phyloP scores from a whole-genome alignment of 2,113 vertebrate species.

The Benitochromis conjunctus region DNA sequence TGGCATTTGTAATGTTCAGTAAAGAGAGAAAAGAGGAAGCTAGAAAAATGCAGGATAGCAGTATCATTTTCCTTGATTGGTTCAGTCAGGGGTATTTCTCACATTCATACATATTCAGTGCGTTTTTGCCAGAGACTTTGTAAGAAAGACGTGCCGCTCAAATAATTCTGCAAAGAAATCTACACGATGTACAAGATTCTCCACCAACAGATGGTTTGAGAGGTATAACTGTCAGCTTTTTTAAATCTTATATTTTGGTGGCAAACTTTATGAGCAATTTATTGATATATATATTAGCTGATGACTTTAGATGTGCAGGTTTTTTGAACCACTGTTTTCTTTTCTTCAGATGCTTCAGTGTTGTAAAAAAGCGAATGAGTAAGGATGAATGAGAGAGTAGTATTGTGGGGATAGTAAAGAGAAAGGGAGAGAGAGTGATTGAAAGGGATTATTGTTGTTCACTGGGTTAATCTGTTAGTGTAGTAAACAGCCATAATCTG shows the following conservation, averaged over 20 bases:
- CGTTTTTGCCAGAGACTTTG: neutral
- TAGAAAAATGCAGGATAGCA: neutral
- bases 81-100: neutral
- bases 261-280: neutral
- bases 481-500: slow-evolving; percentile 70
- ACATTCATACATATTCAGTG: neutral
- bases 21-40: too few species aligned
- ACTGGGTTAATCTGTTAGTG: slow-evolving; percentile 65
- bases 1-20: neutral
- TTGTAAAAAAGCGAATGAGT: neutral
- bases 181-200: accelerated
- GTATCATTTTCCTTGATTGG: neutral
- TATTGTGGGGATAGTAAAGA: neutral
- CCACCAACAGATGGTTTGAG: neutral
- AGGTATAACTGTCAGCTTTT: neutral
- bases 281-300: neutral
- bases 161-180: neutral
- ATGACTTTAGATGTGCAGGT: neutral
- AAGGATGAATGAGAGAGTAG: neutral
- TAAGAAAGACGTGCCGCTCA: accelerated
- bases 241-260: neutral
- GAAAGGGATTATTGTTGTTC: slow-evolving; percentile 57
- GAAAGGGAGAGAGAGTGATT: neutral
- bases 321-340: neutral
- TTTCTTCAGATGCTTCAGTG: neutral